Evolutionary conservation across 1,140 invertebrate species (phyloP), one percentile per base, ranked within the genome.

Genomic region (Orussus abietinus): DNA sequence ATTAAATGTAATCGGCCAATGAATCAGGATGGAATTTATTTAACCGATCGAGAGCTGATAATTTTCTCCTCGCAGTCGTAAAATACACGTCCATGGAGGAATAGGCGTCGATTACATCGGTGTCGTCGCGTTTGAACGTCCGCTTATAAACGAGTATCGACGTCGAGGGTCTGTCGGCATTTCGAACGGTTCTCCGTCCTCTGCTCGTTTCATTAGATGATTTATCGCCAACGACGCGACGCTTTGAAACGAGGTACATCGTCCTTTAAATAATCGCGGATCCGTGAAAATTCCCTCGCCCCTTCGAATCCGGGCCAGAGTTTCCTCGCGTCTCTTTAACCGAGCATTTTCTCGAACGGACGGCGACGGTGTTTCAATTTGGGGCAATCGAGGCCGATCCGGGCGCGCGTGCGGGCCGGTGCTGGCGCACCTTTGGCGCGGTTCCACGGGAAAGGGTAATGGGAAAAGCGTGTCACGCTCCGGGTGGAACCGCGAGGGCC

Each of bases 381-480:
- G 47, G 47, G 31, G 45, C 49, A 42, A 60, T 59, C 48, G 51
- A 35, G 45, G 44, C 55, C 58, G 59, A 58, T 54, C 45, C 40
- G 48, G 49, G 53, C 45, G 18, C 38, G 49, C 53, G 45, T 47
- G 59, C 58, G 53, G 47, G 51, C 53, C 35, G n/a, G n/a, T n/a
- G n/a, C n/a, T n/a, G n/a, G n/a, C n/a, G n/a, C n/a, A n/a, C n/a
- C n/a, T n/a, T n/a, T n/a, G n/a, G n/a, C n/a, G n/a, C n/a, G n/a
- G n/a, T n/a, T n/a, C n/a, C n/a, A n/a, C n/a, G n/a, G n/a, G n/a
- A n/a, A n/a, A n/a, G 40, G 52, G 42, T 59, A 59, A 59, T 59
- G 55, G 55, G 32, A 14, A 30, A 58, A 55, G 29, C 55, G 43
- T 59, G 57, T 59, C 55, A 59, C 42, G 39, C n/a, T n/a, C n/a